Evolutionary conservation across 1,140 invertebrate species (phyloP).

Genomic region (Caerostris extrusa): DNA sequence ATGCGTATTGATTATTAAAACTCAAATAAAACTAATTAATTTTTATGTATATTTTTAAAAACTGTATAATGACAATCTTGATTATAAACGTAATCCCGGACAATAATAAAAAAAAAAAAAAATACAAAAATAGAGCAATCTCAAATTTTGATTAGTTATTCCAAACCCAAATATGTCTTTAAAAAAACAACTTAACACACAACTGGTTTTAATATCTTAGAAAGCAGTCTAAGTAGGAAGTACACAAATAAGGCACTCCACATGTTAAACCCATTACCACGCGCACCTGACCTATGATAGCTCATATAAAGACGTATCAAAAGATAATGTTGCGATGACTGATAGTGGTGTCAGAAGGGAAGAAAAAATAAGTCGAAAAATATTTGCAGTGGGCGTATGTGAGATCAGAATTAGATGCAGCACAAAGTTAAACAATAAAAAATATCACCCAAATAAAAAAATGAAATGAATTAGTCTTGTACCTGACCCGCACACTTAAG

Average conservation of each 20-base stretch:
- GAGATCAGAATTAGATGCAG: conserved; percentile 48
- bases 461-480: neutral
- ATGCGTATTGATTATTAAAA: no score
- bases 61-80: no score
- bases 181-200: neutral
- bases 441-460: conserved; percentile 20
- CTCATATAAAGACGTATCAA: conserved; percentile 57
- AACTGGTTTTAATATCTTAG: conserved; percentile 38
- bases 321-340: conserved; percentile 59
- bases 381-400: conserved; percentile 41
- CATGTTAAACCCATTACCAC: conserved; percentile 57
- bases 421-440: conserved; percentile 20
- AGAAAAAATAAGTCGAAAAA: neutral
- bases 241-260: conserved; percentile 38
- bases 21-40: no score
- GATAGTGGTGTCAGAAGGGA: conserved; percentile 40
- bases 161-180: neutral
- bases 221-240: conserved; percentile 50
- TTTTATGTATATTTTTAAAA: no score
- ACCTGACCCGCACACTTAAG: neutral
- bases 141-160: neutral
- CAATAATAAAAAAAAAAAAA: neutral
- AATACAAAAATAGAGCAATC: neutral
- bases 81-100: no score
- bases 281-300: conserved; percentile 25